phyloP scores from a whole-genome alignment of 2,888 invertebrate genomes.

The Drosophila subquinaria region DNA sequence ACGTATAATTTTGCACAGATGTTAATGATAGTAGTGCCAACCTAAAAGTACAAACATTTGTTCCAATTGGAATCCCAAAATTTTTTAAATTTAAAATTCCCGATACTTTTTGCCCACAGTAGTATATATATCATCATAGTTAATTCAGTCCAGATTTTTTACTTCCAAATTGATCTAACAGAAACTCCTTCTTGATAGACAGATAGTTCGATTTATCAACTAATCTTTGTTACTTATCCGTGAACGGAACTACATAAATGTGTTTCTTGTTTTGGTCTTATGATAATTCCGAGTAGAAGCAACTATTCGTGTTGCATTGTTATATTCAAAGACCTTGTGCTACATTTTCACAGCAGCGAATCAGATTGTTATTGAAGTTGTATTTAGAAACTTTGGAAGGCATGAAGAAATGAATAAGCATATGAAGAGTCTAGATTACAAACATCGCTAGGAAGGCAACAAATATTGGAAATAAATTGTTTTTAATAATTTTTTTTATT shows the following conservation, averaged over 20 bases:
- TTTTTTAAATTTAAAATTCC: too few species aligned
- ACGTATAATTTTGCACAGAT: too few species aligned
- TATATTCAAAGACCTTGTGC: conserved; percentile 62
- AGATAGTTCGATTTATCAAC: not conserved
- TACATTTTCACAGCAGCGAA: conserved; percentile 42
- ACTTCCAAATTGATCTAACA: not conserved
- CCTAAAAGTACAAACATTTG: too few species aligned
- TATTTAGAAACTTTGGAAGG: conserved; percentile 3
- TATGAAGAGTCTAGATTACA: not conserved
- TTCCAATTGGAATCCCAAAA: too few species aligned
- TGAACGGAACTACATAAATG: conserved; percentile 58
- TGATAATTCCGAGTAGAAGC: conserved; percentile 44
- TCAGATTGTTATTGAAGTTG: conserved; percentile 32
- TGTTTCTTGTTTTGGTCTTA: conserved; percentile 42
- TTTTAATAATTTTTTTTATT: not conserved
- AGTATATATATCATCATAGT: too few species aligned
- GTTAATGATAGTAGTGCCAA: too few species aligned
- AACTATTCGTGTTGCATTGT: conserved; percentile 53
- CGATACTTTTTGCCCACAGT: too few species aligned
- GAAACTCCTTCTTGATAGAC: not conserved
- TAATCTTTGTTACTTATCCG: not conserved
- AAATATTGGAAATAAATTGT: not conserved
- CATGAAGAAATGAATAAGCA: conserved; percentile 21
- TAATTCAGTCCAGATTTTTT: too few species aligned
- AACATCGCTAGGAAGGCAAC: too few species aligned